Percentiles rank a stretch among this genome's conserved stretches.
Evolutionary conservation across 2,113 vertebrate species (phyloP).

Genomic region (Polypterus bichir): DNA sequence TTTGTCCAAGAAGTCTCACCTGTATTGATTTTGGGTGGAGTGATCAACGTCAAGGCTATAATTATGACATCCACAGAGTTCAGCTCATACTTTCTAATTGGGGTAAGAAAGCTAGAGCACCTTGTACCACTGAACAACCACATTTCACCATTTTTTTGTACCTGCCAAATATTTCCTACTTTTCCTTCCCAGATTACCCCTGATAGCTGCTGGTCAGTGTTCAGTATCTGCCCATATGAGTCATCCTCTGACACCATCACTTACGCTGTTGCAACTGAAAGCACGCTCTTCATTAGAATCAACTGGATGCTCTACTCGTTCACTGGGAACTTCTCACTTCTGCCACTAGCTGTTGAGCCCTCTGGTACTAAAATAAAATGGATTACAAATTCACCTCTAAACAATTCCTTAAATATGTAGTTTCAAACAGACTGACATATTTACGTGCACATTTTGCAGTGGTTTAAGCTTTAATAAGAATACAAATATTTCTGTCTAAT

Average conservation of each 20-base stretch:
- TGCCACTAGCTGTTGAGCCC: conserved; percentile 4
- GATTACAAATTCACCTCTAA: too few species aligned
- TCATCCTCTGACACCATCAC: conserved; percentile 31
- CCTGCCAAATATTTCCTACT: too few species aligned
- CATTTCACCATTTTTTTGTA: too few species aligned
- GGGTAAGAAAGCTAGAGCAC: conserved; percentile 26
- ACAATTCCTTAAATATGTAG: too few species aligned
- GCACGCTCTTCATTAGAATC: conserved; percentile 42
- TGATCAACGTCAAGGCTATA: conserved; percentile 27
- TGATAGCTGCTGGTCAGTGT: conserved; percentile 42
- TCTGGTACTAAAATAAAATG: conserved; percentile 5
- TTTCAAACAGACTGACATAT: too few species aligned
- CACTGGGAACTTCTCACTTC: conserved; percentile 29
- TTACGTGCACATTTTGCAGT: not conserved
- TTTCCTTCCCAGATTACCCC: conserved; percentile 31
- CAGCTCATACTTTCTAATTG: conserved; percentile 20
- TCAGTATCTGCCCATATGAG: conserved; percentile 27
- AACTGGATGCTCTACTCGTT: conserved; percentile 47
- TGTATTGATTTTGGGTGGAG: conserved; percentile 36
- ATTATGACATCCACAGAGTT: conserved; percentile 32
- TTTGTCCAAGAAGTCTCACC: conserved; percentile 23
- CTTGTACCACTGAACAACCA: too few species aligned
- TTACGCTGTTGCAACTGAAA: conserved; percentile 34
- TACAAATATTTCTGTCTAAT: not conserved
- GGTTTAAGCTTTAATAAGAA: not conserved